phyloP scores from a whole-genome alignment of 53 echinoderm and acorn worm genomes.

The Echinarachnius parma region DNA sequence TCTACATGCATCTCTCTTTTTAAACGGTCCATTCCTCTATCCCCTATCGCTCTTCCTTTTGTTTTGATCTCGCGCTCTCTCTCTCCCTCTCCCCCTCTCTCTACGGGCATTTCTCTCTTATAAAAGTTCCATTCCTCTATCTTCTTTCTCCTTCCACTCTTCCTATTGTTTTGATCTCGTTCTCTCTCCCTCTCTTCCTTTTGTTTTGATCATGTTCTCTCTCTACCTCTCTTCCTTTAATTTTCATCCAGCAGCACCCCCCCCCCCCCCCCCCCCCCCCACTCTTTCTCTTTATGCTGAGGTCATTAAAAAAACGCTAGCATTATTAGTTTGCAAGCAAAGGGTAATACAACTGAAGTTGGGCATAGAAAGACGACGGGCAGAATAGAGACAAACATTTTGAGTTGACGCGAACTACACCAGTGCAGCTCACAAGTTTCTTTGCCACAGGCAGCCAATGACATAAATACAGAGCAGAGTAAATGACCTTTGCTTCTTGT shows the following conservation, averaged over 20 bases:
- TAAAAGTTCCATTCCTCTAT: too few relatives aligned
- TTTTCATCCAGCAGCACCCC: background rate
- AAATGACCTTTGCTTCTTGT: constrained; percentile 41
- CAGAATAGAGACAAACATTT: too few relatives aligned
- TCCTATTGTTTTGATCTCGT: too few relatives aligned
- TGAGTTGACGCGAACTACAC: background rate
- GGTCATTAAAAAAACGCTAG: background rate
- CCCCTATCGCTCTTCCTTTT: too few relatives aligned
- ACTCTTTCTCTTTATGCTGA: background rate
- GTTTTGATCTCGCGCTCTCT: too few relatives aligned
- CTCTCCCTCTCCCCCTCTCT: too few relatives aligned
- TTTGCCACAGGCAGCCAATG: constrained; percentile 37
- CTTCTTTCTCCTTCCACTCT: too few relatives aligned
- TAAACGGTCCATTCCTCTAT: too few relatives aligned
- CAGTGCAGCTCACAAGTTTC: background rate
- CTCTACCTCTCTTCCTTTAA: background rate
- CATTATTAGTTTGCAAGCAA: background rate
- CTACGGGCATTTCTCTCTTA: too few relatives aligned
- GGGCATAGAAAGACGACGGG: constrained; percentile 1
- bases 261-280: background rate
- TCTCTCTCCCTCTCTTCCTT: too few relatives aligned
- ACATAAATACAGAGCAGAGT: constrained; percentile 10
- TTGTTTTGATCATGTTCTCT: background rate
- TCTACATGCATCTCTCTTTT: too few relatives aligned
- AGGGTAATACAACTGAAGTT: background rate